These are phyloP conservation scores for Spinus olivaceus DNA, from an alignment of 2,797 vertebrate genomes.

Conservation along the genomic window DNA sequence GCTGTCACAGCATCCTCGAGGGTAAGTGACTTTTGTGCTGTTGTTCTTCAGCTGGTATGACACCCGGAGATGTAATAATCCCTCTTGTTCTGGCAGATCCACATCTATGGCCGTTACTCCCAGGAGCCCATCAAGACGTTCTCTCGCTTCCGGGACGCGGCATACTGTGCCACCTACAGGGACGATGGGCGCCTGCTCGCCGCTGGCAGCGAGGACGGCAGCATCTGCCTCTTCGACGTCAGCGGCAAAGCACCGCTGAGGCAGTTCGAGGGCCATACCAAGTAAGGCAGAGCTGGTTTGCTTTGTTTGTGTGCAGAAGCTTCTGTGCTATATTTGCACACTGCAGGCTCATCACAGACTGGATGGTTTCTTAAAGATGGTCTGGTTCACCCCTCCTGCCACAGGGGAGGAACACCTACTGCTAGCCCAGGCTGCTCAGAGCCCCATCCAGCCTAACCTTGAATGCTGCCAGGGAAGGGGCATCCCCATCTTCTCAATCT, in stretches of 20 bases:
- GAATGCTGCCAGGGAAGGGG: not conserved
- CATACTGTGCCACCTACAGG: conserved; percentile 88
- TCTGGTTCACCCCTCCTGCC: not conserved
- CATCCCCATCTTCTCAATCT: accelerated
- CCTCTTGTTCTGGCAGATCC: conserved; percentile 77
- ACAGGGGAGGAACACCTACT: not conserved
- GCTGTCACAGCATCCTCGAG: conserved; percentile 93
- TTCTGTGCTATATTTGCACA: accelerated
- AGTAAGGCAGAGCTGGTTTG: conserved; percentile 71
- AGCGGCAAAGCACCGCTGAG: conserved; percentile 85
- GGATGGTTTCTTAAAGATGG: accelerated
- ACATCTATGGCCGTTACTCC: conserved; percentile 90
- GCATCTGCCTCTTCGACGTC: conserved; percentile 87
- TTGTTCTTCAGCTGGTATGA: accelerated
- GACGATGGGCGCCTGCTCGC: conserved; percentile 88
- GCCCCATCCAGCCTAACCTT: not conserved
- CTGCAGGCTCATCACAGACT: accelerated
- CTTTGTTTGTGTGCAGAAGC: accelerated
- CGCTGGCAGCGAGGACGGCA: conserved; percentile 88
- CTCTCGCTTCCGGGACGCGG: conserved; percentile 89
- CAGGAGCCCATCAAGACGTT: conserved; percentile 91
- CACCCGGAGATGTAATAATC: accelerated
- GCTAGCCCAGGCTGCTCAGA: not conserved
- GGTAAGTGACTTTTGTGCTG: conserved; percentile 69
- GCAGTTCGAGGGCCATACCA: conserved; percentile 87